Evolutionary conservation across 2,888 invertebrate genomes (phyloP), one percentile per base, ranked within the genome.

Genomic region (Pammene aurita): DNA sequence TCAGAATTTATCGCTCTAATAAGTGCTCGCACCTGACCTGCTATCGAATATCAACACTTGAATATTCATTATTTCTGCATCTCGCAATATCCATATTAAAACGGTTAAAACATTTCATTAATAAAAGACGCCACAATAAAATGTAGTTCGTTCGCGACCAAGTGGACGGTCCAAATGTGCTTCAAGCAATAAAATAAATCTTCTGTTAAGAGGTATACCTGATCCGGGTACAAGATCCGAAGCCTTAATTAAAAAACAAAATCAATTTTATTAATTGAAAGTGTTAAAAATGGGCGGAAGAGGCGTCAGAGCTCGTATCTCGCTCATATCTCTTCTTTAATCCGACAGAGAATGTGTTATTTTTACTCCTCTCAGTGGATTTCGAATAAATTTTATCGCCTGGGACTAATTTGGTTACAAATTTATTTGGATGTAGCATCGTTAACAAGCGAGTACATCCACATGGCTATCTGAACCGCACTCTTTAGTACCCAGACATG

Each of bases 201-300:
- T 88, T 81, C 72, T 79, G 82, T 87, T 89, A 90, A 90, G 86
- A 87, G 88, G 85, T 82, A 86, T 86, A 90, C 89, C 88, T 81
- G 89, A 88, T 87, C 85, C 80, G 82, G 79, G 80, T 78, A 80
- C 83, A 81, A 80, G 48, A 46, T 88, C 88, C 89, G 88, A 88
- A 81, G 83, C 84, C 87, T 88, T 92, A 92, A 92, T 92, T 92
- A 92, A 92, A 92, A 92, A 92, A 91, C 90, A 88, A 92, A 92
- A 91, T 90, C 91, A 92, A 92, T 91, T 92, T 92, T 92, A 92
- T 92, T 92, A 92, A 92, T 92, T 92, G 92, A 90, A 89, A 90
- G 92, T 91, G 92, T 92, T 92, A 92, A 92, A 90, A 92, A 90
- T 88, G 91, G 91, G 87, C 90, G 91, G 90, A 90, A 89, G 89